Conservation (phyloP, 2,888 invertebrate species). For the Prosapia bicincta region DNA sequence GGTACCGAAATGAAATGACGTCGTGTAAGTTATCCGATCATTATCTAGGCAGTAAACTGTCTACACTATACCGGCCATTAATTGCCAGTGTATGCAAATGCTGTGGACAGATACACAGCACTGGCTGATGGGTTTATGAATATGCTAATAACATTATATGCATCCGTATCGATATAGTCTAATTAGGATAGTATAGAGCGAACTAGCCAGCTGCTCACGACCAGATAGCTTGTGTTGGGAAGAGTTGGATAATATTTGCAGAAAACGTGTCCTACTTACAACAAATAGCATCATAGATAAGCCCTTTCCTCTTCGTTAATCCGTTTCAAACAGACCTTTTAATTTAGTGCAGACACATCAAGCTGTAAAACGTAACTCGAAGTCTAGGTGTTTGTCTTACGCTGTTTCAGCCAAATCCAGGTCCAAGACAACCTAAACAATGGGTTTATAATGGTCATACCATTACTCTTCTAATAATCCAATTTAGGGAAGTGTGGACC, state of each 20-base stretch:
- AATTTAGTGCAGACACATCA: too few relatives aligned
- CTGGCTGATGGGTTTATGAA: background rate
- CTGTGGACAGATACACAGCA: background rate
- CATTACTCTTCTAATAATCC: too few relatives aligned
- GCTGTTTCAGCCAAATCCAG: too few relatives aligned
- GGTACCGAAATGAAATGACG: background rate
- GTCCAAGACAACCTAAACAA: too few relatives aligned
- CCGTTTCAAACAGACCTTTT: too few relatives aligned
- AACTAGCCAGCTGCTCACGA: background rate
- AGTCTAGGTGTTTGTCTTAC: too few relatives aligned
- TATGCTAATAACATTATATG: background rate
- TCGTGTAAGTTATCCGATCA: background rate
- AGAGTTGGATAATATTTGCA: background rate
- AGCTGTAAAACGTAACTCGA: too few relatives aligned
- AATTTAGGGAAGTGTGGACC: too few relatives aligned
- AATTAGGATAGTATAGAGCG: background rate
- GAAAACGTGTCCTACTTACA: too few relatives aligned
- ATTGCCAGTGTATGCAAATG: background rate
- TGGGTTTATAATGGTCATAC: too few relatives aligned
- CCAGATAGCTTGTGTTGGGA: background rate
- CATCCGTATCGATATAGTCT: background rate
- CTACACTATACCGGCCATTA: background rate
- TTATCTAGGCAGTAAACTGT: background rate
- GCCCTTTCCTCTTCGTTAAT: too few relatives aligned
- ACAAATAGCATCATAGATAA: too few relatives aligned